A percentile compares a stretch with the other conserved stretches of the same genome.
phyloP scores from a whole-genome alignment of 2,888 invertebrate genomes.

The Eupsilia transversa region DNA sequence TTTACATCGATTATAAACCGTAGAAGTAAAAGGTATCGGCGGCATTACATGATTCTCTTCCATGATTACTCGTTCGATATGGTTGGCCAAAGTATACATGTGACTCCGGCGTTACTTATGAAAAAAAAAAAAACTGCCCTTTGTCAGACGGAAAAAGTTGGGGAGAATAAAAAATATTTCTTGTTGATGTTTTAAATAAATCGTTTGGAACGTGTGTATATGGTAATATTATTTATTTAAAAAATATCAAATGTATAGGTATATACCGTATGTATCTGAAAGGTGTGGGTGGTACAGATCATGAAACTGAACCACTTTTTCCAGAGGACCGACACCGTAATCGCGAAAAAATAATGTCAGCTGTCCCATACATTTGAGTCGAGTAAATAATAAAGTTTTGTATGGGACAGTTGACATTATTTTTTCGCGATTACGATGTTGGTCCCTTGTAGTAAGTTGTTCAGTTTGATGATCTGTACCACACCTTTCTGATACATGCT shows the following conservation, averaged over 20 bases:
- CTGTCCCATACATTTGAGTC: not conserved
- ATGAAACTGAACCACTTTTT: no score
- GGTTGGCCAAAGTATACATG: not conserved
- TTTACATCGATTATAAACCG: not conserved
- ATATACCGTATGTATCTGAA: not conserved
- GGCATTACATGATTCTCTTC: not conserved
- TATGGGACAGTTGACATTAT: not conserved
- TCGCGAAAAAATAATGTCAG: not conserved
- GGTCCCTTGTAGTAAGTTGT: no score
- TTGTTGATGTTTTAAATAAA: constrained; percentile 46
- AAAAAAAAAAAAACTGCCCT: constrained; percentile 22
- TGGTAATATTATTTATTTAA: constrained; percentile 24
- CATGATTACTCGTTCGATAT: not conserved
- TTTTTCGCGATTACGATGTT: not conserved
- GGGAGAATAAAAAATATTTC: constrained; percentile 30
- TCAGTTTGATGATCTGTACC: not conserved
- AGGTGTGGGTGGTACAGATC: not conserved
- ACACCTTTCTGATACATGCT: not conserved
- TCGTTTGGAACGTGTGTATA: constrained; percentile 34
- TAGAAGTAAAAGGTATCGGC: not conserved
- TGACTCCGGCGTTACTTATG: not conserved
- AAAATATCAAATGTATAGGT: constrained; percentile 24
- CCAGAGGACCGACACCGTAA: not conserved
- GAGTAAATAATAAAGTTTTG: no score
- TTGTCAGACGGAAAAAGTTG: constrained; percentile 2